Conservation (phyloP, 2,888 invertebrate species). For the Parochlus steinenii region DNA sequence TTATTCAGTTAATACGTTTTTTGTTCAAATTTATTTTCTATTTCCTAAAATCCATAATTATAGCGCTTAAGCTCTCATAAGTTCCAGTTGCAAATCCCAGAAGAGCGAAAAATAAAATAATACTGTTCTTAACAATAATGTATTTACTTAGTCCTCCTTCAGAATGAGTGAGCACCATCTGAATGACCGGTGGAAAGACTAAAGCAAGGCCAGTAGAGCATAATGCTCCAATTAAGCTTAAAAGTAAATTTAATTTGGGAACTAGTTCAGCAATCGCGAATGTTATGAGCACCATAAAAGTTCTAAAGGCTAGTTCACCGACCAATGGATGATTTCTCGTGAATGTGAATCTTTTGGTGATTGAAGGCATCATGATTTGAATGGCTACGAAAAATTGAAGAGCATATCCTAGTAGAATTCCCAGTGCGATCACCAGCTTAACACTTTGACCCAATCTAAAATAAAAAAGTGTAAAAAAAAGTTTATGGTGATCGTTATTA, state of each 20-base stretch:
- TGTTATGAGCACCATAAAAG: constrained; percentile 56
- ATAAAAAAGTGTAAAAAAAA: no score
- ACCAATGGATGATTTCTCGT: constrained; percentile 37
- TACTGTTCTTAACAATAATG: constrained; percentile 38
- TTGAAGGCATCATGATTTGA: constrained; percentile 68
- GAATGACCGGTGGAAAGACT: constrained; percentile 75
- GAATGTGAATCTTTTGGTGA: constrained; percentile 37
- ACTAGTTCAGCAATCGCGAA: constrained; percentile 72
- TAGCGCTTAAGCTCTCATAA: constrained; percentile 50
- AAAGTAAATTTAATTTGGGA: constrained; percentile 71
- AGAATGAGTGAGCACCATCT: constrained; percentile 35
- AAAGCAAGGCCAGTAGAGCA: constrained; percentile 75
- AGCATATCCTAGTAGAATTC: constrained; percentile 79
- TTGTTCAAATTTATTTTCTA: no score
- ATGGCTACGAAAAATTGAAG: constrained; percentile 92
- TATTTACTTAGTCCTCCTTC: constrained; percentile 29
- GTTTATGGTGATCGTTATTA: no score
- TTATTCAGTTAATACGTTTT: no score
- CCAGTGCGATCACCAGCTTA: constrained; percentile 63
- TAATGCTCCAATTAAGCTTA: constrained; percentile 87
- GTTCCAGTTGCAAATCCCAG: constrained; percentile 59
- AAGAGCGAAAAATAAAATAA: constrained; percentile 49
- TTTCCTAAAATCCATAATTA: no score
- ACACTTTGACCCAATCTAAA: constrained; percentile 64
- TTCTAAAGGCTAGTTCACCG: constrained; percentile 54